Evolutionary conservation across 2,888 invertebrate genomes (phyloP), one percentile per base, ranked within the genome.

Genomic region (Priocnemis perturbator): DNA sequence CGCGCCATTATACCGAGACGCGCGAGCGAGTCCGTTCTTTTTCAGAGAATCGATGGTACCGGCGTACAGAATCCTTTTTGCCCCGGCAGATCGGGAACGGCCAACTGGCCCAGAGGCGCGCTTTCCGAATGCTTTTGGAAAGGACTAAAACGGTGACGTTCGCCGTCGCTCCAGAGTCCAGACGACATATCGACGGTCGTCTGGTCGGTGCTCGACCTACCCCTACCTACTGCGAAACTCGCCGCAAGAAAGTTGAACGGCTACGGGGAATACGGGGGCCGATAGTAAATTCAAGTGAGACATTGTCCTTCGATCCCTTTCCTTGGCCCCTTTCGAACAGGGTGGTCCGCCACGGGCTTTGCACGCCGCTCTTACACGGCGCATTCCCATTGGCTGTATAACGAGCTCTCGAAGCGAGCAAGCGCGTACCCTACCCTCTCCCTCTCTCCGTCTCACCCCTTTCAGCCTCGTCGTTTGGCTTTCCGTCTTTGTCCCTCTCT

Each of bases 281-380:
- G 79, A 83, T 83, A 80, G 82, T 83, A 81, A 83, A 85, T 85
- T 83, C 80, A 81, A 82, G 82, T 81, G 77, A 84, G 78, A 84
- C 79, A 77, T 82, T 79, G 82, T 84, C 76, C 77, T 75, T 76
- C 76, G 81, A 84, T 84, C 71, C 71, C 69, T 76, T 60, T 71
- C 64, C 65, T 37, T 64, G 66, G 62, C 63, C 66, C 58, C 68
- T 74, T 73, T 82, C 81, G 73, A 81, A 78, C 79, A 81, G 85
- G 85, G 85, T 84, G 84, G 85, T 84, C 84, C 79, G 66, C 63
- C 66, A 66, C 64, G 77, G 70, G 71, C 67, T 23, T 65, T 65
- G 67, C 73, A 67, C 79, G 69, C 67, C 72, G 67, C 57, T 64
- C 62, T 20, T 20, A 11, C 62, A 66, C 77, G 76, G 78, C 81